Conservation (phyloP, 2,888 invertebrate genomes). For the Kuschelorhynchus macadamiae region DNA sequence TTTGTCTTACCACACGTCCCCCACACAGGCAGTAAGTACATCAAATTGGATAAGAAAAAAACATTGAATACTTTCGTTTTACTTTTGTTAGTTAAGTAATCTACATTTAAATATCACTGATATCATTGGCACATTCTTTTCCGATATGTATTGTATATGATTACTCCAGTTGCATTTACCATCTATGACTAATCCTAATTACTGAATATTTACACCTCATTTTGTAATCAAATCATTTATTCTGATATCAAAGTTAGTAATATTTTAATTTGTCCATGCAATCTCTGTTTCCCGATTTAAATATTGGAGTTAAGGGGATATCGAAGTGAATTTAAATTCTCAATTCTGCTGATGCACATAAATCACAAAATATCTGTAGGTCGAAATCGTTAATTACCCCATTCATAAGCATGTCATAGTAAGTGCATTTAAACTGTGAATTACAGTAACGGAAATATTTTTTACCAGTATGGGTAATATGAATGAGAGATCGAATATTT, state of each 20-base stretch:
- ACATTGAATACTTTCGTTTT: not conserved
- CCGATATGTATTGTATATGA: constrained; percentile 2
- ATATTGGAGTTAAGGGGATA: no score
- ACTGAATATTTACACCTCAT: not conserved
- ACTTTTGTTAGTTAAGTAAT: not conserved
- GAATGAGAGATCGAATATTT: no score
- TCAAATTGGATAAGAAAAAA: not conserved
- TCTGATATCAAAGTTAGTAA: constrained; percentile 20
- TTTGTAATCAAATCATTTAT: constrained; percentile 14
- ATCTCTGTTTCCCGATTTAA: no score
- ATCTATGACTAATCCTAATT: constrained; percentile 16
- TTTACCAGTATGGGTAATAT: no score
- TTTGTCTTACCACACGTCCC: constrained; percentile 1
- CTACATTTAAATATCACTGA: not conserved
- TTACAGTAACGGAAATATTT: no score
- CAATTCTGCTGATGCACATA: no score
- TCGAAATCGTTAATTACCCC: no score
- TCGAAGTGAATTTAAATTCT: no score
- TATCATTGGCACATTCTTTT: not conserved
- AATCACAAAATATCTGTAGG: no score
- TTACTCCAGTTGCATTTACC: constrained; percentile 11
- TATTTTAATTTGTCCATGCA: not conserved
- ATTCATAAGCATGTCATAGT: no score
- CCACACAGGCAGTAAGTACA: constrained; percentile 1
- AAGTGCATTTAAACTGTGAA: no score